Evolutionary conservation across 2,888 invertebrate species (phyloP), one percentile per base, ranked within the genome.

Genomic region (Syrista parreyssii): DNA sequence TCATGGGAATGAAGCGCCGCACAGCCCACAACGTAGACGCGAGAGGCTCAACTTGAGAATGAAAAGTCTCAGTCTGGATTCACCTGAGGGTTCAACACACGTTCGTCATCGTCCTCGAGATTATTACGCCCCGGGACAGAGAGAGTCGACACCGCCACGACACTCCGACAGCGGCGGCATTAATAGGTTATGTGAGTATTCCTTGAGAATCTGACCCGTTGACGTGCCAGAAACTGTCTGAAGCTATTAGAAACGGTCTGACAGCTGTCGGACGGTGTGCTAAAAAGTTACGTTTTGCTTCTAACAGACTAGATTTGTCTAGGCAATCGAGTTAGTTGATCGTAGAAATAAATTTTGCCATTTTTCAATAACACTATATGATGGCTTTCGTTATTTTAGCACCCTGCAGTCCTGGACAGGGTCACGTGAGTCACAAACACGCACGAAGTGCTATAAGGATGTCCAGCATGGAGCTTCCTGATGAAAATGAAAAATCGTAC

Each of bases 61-160:
- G 98, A 98, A 99, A 95, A 98, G 98, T 92, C 95, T 98, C 88
- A 98, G 98, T 82, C 93, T 98, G 94, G 98, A 98, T 92, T 98
- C 98, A 55, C 98, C 98, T 82, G 98, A 98, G 92, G 97, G 97
- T 87, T 95, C 97, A 81, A 97, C 97, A 91, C 95, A 96, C 89
- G 95, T 94, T 68, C 95, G 96, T 88, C 93, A 97, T 87, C 94
- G 97, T 73, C 94, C 96, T 76, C 95, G 91, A 71, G 91, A 91
- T 83, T 90, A 90, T 75, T 90, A 91, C 84, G 81, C 88, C 77
- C 82, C 88, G 55, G 88, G 89, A 40, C 87, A 86, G 36, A 86
- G 88, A 73, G 90, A 91, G 75, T 89, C 89, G 11, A 90, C 91
- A 55, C 91, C 91, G 11, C 90, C 91, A 11, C 85, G 90, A 77